Percentiles rank a stretch among this genome's conserved stretches.
These are phyloP conservation scores for Scrobipalpa costella DNA, from an alignment of 2,888 invertebrate species.

Conservation along the genomic window DNA sequence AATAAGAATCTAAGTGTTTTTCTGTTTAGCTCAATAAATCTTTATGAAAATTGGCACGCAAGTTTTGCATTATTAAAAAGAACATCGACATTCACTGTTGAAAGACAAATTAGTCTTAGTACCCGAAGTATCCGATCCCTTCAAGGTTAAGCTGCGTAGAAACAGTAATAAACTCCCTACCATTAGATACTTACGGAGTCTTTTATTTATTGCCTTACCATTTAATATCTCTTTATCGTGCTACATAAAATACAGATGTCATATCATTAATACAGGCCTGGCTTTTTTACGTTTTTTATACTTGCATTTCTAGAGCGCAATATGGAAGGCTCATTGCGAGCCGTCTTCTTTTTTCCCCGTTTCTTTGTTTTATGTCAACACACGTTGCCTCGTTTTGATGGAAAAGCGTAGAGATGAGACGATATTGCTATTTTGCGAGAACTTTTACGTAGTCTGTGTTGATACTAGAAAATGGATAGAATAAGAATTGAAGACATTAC, in stretches of 20 bases:
- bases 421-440: slow-evolving; percentile 14
- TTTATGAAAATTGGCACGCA: too few relatives aligned
- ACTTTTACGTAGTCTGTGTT: neutral
- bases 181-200: too few relatives aligned
- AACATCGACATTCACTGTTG: neutral
- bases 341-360: slow-evolving; percentile 25
- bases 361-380: slow-evolving; percentile 34
- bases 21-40: neutral
- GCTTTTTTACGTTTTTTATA: neutral
- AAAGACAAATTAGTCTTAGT: too few relatives aligned
- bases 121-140: too few relatives aligned
- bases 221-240: neutral
- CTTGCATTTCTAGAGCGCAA: slow-evolving; percentile 25
- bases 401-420: slow-evolving; percentile 9
- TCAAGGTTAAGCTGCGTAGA: too few relatives aligned
- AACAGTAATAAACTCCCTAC: too few relatives aligned
- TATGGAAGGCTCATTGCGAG: slow-evolving; percentile 28
- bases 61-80: neutral
- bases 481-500: neutral
- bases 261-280: neutral
- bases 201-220: too few relatives aligned
- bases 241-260: neutral
- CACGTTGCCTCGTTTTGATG: slow-evolving; percentile 31
- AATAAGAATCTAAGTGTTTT: neutral
- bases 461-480: neutral